Percentiles rank a stretch among this genome's conserved stretches.
phyloP scores from a whole-genome alignment of 2,113 vertebrate species.

The Lepisosteus oculatus region DNA sequence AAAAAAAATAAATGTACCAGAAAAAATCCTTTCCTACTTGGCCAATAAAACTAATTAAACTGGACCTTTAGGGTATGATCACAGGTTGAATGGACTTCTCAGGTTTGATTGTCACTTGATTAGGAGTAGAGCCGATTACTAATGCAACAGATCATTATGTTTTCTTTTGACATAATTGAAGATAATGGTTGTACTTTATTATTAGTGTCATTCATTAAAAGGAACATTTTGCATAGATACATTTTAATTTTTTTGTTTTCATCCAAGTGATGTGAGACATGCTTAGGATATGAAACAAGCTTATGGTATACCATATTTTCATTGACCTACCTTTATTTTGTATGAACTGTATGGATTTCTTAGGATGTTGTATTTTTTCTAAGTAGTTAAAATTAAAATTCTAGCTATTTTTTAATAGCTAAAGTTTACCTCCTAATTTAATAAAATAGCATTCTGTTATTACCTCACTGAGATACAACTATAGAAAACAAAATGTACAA shows the following conservation, averaged over 20 bases:
- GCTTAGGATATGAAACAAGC: no score
- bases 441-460: no score
- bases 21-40: conserved; percentile 38
- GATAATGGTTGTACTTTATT: conserved; percentile 25
- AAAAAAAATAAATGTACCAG: conserved; percentile 41
- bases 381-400: no score
- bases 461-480: no score
- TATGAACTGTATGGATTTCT: no score
- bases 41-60: conserved; percentile 50
- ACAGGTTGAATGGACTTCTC: conserved; percentile 28
- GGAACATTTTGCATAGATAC: conserved; percentile 11
- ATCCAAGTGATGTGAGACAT: background rate
- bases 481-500: no score
- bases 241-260: background rate
- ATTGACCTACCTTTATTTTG: no score
- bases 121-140: conserved; percentile 34
- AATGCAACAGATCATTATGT: conserved; percentile 36
- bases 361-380: no score
- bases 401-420: no score
- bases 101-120: conserved; percentile 34
- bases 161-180: conserved; percentile 22
- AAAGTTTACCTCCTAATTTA: no score
- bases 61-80: conserved; percentile 28
- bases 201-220: conserved; percentile 25
- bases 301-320: no score